Evolutionary conservation across 2,113 vertebrate genomes (phyloP).

Genomic region (Sturnus vulgaris): DNA sequence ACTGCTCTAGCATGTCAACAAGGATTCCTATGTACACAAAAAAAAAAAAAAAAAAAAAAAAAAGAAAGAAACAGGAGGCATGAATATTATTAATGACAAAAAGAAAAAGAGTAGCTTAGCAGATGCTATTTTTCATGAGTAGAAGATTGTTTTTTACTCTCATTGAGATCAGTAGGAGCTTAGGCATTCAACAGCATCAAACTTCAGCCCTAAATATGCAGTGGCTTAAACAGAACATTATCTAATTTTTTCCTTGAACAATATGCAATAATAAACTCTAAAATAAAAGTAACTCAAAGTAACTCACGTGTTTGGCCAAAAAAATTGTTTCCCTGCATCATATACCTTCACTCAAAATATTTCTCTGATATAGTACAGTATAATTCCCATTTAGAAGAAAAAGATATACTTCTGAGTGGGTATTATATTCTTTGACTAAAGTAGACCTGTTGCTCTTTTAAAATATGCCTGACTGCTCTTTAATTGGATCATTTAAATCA

Average conservation of each 20-base stretch:
- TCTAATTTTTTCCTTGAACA: constrained; percentile 55
- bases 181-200: constrained; percentile 56
- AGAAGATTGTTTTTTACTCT: background rate
- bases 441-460: constrained; percentile 36
- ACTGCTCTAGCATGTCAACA: constrained; percentile 62
- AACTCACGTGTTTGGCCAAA: constrained; percentile 1
- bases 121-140: constrained; percentile 5
- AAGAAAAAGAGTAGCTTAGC: background rate
- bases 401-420: constrained; percentile 22
- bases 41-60: background rate
- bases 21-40: constrained; percentile 44
- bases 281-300: constrained; percentile 19
- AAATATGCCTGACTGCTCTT: constrained; percentile 50
- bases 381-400: constrained; percentile 38
- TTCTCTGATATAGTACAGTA: background rate
- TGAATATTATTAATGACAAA: constrained; percentile 9
- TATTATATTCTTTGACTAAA: constrained; percentile 35
- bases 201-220: background rate
- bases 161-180: constrained; percentile 27
- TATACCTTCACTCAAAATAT: constrained; percentile 34
- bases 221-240: background rate
- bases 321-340: constrained; percentile 29
- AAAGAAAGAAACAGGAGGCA: constrained; percentile 48
- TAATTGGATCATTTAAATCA: constrained; percentile 50
- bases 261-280: constrained; percentile 5